These are phyloP conservation scores for Oceanodroma tethys DNA, from an alignment of 2,113 vertebrate species.

Conservation along the genomic window DNA sequence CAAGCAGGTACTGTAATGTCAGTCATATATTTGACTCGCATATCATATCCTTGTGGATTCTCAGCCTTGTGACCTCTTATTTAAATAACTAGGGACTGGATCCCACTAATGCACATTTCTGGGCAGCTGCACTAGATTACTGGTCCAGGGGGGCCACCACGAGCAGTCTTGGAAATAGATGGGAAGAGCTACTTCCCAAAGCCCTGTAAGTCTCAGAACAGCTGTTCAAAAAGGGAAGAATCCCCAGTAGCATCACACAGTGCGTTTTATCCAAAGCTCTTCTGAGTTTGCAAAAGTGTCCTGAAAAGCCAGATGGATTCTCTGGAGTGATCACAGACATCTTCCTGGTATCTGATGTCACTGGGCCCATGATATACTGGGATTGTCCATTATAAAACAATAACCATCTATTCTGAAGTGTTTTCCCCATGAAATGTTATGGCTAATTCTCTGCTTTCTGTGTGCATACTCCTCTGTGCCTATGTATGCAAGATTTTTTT, in stretches of 20 bases:
- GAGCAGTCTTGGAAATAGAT: neutral
- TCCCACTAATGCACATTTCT: neutral
- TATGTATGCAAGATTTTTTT: neutral
- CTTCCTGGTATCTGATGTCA: neutral
- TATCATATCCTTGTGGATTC: neutral
- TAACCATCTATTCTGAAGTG: neutral
- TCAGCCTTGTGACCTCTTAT: neutral
- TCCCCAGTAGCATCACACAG: neutral
- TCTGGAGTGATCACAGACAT: neutral
- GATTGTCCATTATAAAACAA: neutral
- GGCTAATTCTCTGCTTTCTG: neutral
- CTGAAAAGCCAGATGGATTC: neutral
- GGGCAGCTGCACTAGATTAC: neutral
- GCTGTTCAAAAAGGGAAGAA: neutral
- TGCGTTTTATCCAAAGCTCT: neutral
- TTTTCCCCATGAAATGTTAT: neutral
- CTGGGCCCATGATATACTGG: neutral
- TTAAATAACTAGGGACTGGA: neutral
- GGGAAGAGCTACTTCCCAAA: neutral
- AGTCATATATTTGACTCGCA: neutral
- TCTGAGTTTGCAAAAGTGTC: neutral
- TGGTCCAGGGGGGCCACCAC: neutral
- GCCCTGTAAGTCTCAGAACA: neutral
- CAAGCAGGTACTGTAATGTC: constrained; percentile 83
- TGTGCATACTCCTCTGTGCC: neutral